Base-by-base conservation (phyloP, 92 coral and sea anemone species). In the Anthopleura xanthogrammica region DNA sequence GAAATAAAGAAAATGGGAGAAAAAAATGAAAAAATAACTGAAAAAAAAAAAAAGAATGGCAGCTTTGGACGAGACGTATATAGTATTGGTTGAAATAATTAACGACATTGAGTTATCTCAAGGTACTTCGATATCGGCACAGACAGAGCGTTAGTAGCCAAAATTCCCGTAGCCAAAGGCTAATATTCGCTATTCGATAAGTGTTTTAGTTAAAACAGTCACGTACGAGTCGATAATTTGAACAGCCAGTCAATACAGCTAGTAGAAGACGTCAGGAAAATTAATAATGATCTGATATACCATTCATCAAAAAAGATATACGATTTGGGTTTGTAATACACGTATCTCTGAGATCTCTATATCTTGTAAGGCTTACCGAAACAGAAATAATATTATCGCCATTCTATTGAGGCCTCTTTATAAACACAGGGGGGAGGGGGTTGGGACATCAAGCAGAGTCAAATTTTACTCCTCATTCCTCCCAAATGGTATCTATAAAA, bases 91-190 rank as follows among this genome's bases (percentile, higher is more conserved):
- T 54, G 13, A 54, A 4, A 54, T 8, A 54, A 7, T 54, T 54
- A 54, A 54, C 58, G 58, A 54, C 58, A 11, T 62, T 23, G 70
- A 20, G 70, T 62, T 20, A 62, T 62, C 70, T 62, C 29, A 23
- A 4, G 36, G 29, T 62, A 20, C 29, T 62, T 62, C 70, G 11
- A 20, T 62, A 20, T 20, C 70, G 70, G 23, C 39, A 23, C 70
- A 20, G 29, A 62, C 12, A 62, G 70, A 62, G 70, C 2, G 12
- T n/a, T 20, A 20, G 70, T 62, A 62, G 58, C 58, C 58, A 12
- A 14, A 20, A 62, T 20, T 62, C 70, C 9, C 70, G 70, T 62
- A 62, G 70, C 70, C 70, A 62, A 62, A 62, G 70, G 70, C 70
- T 2, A 62, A 62, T 62, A 62, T 62, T 62, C 70, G 23, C 70